Evolutionary conservation across 2,797 vertebrate species (phyloP).

Genomic region (Picus viridis): DNA sequence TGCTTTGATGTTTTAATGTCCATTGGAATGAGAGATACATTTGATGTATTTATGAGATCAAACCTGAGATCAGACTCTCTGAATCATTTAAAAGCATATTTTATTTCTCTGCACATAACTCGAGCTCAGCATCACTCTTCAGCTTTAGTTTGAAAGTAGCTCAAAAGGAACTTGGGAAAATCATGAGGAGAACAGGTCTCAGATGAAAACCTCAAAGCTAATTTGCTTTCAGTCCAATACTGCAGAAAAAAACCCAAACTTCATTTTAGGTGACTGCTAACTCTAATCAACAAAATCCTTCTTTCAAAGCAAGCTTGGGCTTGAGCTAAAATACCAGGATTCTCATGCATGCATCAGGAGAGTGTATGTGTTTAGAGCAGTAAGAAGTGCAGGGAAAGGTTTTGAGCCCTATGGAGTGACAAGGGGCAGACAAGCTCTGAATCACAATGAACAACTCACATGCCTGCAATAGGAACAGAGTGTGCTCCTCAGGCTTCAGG

Average conservation of each 20-base stretch:
- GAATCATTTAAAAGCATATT: background rate
- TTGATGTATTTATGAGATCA: background rate
- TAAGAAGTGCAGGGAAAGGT: background rate
- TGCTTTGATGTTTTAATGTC: conserved; percentile 13
- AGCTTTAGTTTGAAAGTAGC: background rate
- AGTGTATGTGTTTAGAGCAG: background rate
- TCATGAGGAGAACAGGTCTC: background rate
- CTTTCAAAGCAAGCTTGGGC: background rate
- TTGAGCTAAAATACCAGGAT: background rate
- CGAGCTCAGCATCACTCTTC: background rate
- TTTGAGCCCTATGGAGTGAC: background rate
- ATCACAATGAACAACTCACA: rapidly evolving
- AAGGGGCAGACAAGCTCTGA: background rate
- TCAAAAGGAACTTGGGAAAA: background rate
- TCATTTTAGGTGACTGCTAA: background rate
- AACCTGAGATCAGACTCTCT: background rate
- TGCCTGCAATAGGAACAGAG: background rate
- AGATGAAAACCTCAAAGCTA: background rate
- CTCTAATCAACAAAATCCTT: background rate
- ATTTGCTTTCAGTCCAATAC: background rate
- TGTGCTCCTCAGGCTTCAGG: background rate
- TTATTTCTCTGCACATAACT: background rate
- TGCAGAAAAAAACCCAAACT: background rate
- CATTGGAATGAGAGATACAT: background rate
- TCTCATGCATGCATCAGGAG: background rate